Base-by-base conservation (phyloP, 2,888 invertebrate genomes). In the Tetragonula carbonaria region DNA sequence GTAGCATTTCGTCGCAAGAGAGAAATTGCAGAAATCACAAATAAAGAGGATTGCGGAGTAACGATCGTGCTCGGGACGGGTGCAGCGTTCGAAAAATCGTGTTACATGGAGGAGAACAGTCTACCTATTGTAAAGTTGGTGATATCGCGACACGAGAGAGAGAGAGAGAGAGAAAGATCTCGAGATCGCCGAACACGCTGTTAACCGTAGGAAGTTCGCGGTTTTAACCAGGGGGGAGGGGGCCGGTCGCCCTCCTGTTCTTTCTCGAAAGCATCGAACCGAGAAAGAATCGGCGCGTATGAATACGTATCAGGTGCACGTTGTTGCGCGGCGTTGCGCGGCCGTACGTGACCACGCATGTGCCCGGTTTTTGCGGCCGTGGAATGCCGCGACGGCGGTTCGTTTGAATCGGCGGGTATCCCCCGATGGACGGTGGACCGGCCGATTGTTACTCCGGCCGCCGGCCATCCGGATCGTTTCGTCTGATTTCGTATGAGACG, bases 371-470 rank as follows among this genome's bases (percentile, higher is more conserved):
- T 94, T 94, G 93, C 91, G 74, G 67, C 63, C 62, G 62, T 91
- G 91, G 94, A 93, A 94, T 94, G 93, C 89, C 90, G 92, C 86
- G 91, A 92, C 91, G 93, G 93, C 93, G 94, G 93, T 91, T 93
- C 92, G 94, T 94, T 94, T 94, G 93, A 94, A 94, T 94, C 92
- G 93, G 81, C 84, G 85, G 76, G 82, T 88, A 89, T 90, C 87
- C 88, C 75, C 62, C 74, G 91, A 87, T 88, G 91, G 91, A 87
- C 87, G 91, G 87, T 85, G 90, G 90, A 78, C 90, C 90, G 88
- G 86, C 82, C 93, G 92, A 93, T 93, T 93, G 93, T 93, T 93
- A 87, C 89, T 8, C 88, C 88, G 91, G 74, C 75, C 86, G 83
- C 86, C 86, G 86, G 87, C 85, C 86, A 86, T 87, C 85, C 79